Evolutionary conservation across 2,797 vertebrate genomes (phyloP).

Genomic region (Harpagifer antarcticus): DNA sequence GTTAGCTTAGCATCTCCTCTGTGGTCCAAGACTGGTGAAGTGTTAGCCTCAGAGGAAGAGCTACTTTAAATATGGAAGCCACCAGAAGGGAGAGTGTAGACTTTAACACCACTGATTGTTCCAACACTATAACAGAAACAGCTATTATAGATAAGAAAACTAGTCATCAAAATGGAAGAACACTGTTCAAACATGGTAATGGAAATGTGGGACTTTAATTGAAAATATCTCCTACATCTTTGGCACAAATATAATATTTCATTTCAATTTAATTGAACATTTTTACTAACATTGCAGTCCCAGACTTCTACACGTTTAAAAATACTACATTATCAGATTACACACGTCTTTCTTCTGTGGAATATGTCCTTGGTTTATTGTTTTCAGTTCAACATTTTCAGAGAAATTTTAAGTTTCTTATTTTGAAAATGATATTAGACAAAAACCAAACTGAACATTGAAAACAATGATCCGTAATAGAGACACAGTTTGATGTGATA

Average conservation of each 20-base stretch:
- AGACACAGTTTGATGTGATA: neutral
- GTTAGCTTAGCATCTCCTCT: conserved; percentile 34
- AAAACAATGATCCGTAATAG: neutral
- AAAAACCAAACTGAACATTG: neutral
- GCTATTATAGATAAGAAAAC: neutral
- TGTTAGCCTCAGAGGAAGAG: neutral
- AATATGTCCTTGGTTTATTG: neutral
- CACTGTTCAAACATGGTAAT: neutral
- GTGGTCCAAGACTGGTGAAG: conserved; percentile 4
- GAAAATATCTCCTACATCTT: neutral
- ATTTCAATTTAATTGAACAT: neutral
- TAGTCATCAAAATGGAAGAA: neutral
- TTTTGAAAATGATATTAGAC: neutral
- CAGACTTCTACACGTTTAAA: neutral
- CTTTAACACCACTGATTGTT: neutral
- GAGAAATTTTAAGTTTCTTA: neutral
- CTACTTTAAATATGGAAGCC: neutral
- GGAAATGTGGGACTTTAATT: neutral
- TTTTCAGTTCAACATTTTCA: neutral
- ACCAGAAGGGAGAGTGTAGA: neutral
- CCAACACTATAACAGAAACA: neutral
- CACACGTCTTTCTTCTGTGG: neutral
- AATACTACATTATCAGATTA: neutral
- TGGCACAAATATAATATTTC: neutral
- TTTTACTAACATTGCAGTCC: neutral